phyloP scores from a whole-genome alignment of 2,113 vertebrate species.

The Mohoua ochrocephala region DNA sequence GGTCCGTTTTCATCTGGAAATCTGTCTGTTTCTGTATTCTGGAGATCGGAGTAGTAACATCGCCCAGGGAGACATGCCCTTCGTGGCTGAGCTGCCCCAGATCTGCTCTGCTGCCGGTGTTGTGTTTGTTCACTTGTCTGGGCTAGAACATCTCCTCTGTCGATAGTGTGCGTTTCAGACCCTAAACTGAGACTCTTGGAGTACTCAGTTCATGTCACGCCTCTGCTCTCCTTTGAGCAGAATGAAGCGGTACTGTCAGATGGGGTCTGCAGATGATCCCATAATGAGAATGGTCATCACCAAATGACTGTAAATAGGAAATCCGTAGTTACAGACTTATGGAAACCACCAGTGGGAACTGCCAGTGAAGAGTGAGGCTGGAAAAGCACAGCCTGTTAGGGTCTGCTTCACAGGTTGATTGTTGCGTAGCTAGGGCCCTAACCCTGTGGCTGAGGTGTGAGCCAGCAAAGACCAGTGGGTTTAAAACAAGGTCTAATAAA shows the following conservation, averaged over 20 bases:
- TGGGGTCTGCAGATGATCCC: background rate
- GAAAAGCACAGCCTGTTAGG: background rate
- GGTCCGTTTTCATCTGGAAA: background rate
- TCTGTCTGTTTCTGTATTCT: background rate
- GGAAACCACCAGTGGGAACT: background rate
- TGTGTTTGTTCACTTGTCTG: background rate
- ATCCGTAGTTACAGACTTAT: background rate
- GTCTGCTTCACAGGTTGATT: background rate
- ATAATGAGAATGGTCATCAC: background rate
- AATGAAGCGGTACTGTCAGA: background rate
- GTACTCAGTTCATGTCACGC: background rate
- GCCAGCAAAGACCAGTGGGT: background rate
- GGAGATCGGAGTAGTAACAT: background rate
- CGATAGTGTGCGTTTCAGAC: background rate
- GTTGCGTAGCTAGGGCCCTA: background rate
- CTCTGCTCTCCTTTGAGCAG: background rate
- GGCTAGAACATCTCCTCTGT: background rate
- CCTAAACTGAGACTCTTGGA: background rate
- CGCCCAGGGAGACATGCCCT: fast-evolving
- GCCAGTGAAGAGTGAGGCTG: background rate
- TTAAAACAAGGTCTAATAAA: background rate
- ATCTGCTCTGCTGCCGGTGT: background rate
- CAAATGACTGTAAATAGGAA: background rate
- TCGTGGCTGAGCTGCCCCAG: background rate
- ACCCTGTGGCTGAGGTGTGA: background rate